A percentile compares a stretch with the other conserved stretches of the same genome.
phyloP scores from a whole-genome alignment of 1,140 invertebrate species.

The Semibalanus balanoides region DNA sequence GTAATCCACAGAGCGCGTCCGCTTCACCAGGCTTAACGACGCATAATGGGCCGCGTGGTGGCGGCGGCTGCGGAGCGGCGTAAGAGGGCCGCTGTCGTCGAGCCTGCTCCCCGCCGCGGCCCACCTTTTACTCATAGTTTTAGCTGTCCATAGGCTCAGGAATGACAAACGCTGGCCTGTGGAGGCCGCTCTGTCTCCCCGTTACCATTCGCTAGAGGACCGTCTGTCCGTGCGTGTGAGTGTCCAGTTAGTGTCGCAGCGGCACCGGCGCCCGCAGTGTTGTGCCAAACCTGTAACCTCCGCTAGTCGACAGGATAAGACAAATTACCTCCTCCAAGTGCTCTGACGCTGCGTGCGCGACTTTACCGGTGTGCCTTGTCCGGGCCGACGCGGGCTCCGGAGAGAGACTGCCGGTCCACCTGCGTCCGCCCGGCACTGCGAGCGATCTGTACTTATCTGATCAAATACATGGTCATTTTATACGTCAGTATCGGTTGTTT shows the following conservation, averaged over 20 bases:
- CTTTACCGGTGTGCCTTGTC: neutral
- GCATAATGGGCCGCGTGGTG: neutral
- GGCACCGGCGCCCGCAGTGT: neutral
- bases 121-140: neutral
- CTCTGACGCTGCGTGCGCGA: neutral
- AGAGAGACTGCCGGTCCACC: too few relatives aligned
- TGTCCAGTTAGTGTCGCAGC: neutral
- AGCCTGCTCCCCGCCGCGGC: too few relatives aligned
- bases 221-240: too few relatives aligned
- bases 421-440: too few relatives aligned
- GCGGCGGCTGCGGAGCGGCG: too few relatives aligned
- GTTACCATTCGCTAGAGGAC: too few relatives aligned
- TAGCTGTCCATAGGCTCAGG: neutral
- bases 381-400: too few relatives aligned
- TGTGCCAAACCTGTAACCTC: neutral
- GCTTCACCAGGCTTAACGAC: neutral
- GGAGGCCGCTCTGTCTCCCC: too few relatives aligned
- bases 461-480: neutral
- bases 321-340: constrained; percentile 1
- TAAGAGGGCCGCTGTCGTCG: too few relatives aligned
- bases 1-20: neutral
- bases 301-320: neutral
- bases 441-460: neutral
- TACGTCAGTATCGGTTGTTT: neutral
- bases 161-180: neutral